phyloP scores from a whole-genome alignment of 2,888 invertebrate genomes.

The Andrena minutula region DNA sequence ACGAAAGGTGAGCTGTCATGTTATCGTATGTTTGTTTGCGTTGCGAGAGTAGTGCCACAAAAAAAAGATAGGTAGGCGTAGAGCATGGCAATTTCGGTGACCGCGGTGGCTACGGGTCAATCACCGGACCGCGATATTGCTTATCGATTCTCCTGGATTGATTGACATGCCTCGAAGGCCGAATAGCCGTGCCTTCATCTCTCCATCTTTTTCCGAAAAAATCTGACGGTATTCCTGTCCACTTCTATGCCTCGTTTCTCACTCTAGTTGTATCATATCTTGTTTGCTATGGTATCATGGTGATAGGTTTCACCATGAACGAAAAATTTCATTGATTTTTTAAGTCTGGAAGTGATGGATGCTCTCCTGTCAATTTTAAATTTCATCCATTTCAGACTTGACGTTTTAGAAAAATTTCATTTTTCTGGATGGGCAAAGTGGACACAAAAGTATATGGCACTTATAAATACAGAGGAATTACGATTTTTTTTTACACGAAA shows the following conservation, averaged over 20 bases:
- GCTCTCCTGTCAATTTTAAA: too few species aligned
- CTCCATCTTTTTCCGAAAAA: constrained; percentile 56
- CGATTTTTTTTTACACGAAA: too few species aligned
- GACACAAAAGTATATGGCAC: too few species aligned
- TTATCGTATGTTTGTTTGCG: constrained; percentile 11
- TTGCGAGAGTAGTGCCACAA: constrained; percentile 27
- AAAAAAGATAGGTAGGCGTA: constrained; percentile 55
- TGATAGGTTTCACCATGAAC: not conserved
- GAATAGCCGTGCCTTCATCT: constrained; percentile 36
- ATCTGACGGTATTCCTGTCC: constrained; percentile 28
- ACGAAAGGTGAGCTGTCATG: constrained; percentile 1
- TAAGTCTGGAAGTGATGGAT: too few species aligned
- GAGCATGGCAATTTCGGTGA: constrained; percentile 67
- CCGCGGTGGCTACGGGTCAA: constrained; percentile 69
- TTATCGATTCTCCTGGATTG: constrained; percentile 77
- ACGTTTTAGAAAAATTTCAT: too few species aligned
- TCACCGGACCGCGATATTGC: constrained; percentile 76
- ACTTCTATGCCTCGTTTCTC: not conserved
- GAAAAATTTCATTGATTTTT: not conserved
- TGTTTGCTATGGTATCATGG: not conserved
- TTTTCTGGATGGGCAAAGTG: too few species aligned
- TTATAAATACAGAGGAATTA: too few species aligned
- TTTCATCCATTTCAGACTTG: too few species aligned
- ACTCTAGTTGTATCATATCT: not conserved
- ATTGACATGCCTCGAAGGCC: constrained; percentile 69